Conservation (phyloP, 2,797 vertebrate genomes). For the Agapornis canus region DNA sequence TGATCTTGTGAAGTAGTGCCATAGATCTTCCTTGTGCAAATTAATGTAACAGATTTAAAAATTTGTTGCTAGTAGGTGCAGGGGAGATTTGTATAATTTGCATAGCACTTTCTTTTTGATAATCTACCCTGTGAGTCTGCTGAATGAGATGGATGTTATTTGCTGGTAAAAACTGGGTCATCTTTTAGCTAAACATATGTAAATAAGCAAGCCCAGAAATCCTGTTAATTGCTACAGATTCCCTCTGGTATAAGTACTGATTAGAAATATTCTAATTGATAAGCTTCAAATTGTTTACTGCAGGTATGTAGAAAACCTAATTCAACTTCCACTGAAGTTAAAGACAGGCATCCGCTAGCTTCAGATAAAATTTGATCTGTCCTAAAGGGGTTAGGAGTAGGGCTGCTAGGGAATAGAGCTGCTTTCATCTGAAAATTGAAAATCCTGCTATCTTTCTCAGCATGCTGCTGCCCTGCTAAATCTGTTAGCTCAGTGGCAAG, state of each 20-base stretch:
- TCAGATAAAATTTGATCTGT: conserved; percentile 58
- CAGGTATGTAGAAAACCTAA: conserved; percentile 24
- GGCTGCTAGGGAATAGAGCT: conserved; percentile 51
- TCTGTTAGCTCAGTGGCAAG: conserved; percentile 60
- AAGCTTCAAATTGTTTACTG: conserved; percentile 39
- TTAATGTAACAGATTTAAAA: background rate
- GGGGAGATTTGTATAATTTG: background rate
- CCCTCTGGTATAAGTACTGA: conserved; percentile 16
- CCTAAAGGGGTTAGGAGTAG: conserved; percentile 43
- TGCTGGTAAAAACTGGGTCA: conserved; percentile 14
- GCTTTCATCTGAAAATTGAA: conserved; percentile 71
- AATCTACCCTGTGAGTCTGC: background rate
- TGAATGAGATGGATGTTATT: background rate
- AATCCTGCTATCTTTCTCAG: conserved; percentile 67
- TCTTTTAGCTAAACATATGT: conserved; percentile 22
- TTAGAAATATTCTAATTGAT: conserved; percentile 37
- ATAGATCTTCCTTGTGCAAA: background rate
- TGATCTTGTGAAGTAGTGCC: background rate
- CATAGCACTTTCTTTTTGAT: conserved; percentile 11
- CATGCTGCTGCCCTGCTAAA: conserved; percentile 51
- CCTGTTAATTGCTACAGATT: conserved; percentile 11
- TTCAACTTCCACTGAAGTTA: conserved; percentile 14
- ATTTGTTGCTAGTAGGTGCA: background rate
- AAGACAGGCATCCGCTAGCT: background rate
- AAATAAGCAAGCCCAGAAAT: conserved; percentile 56